Base-by-base conservation (phyloP, 2,797 vertebrate genomes). In the Spinibarbus caldwelli region DNA sequence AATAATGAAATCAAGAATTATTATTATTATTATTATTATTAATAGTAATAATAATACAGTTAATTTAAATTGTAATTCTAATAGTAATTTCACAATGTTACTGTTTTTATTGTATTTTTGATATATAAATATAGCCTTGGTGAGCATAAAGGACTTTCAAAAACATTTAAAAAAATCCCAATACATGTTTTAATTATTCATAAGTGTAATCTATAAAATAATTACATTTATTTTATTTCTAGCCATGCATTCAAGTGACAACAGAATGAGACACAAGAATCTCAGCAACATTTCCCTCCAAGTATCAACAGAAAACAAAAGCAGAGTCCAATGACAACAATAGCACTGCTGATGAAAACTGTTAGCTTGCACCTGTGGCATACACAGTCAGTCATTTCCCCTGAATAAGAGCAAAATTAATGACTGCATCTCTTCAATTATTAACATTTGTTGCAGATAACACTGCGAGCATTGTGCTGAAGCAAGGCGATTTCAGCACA, bases 401-500 rank as follows among this genome's bases (percentile, higher is more conserved):
- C 21, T 26, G 41, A 75, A 47, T 73, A 29, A 41, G 23, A 38
- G 8, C 5, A 0, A 52, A 64, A 70, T 70, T 0, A 68, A 84
- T 23, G n/a, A 84, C 15, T 57, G 26, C n/a, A 43, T 78, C 26
- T 78, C 43, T 83, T 66, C 5, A 14, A 41, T 80, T 34, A 70
- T 76, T 81, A 26, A 84, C 2, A 38, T 79, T 45, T 77, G 41
- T 91, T 4, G 34, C 93, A 99, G 98, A 99, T 90, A 96, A 95
- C 93, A 96, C 97, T 0, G 97, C 97, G 5, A 97, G 92, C 77
- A 85, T 99, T 88, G 88, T 92, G 0, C 94, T 98, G 91, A 97
- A 92, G 81, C 95, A 96, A 0, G 98, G 97, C 5, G 94, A 94
- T 41, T 98, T 98, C 89, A 96, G 95, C 71, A 92, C 95, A 64